Base-by-base conservation (phyloP, 2,888 invertebrate genomes). In the Amblyjoppa fuscipennis region DNA sequence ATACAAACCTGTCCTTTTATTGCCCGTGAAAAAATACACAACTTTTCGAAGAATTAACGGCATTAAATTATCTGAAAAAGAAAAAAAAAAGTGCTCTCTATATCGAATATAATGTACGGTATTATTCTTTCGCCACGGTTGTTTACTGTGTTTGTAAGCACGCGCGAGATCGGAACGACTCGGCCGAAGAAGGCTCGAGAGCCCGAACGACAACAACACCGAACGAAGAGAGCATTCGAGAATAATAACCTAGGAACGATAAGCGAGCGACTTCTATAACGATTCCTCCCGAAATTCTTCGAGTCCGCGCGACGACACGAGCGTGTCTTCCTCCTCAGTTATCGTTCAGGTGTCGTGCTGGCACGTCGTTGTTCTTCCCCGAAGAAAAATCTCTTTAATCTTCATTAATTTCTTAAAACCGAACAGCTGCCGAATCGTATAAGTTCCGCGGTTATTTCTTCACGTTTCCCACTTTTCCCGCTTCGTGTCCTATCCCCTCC, bases 261-360 rank as follows among this genome's bases (percentile, higher is more conserved):
- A 34, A 76, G 6, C 13, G 16, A 20, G 49, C 49, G n/a, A 13
- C 25, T 49, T 51, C 28, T 25, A 68, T 51, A n/a, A 31, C 68
- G 45, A 28, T 74, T 69, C 64, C 66, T 80, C 59, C 70, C 64
- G 53, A 83, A 83, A 45, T 64, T 34, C 31, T 86, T 82, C 73
- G 61, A 51, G 49, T 56, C 51, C 45, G 61, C 41, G 56, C 20
- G 53, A 78, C 69, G 34, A 41, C n/a, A 38, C 41, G 51, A 34
- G 13, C n/a, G 3, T 16, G 3, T 16, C 45, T 4, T 20, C 31
- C 41, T 49, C 66, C 75, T 87, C 86, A 87, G 86, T 87, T 59
- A 80, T 83, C 66, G 78, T 20, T 83, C 64, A 70, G 77, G 70
- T 74, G 66, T 83, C 84, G 82, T 82, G 80, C 86, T 38, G 84